phyloP scores from a whole-genome alignment of 2,888 invertebrate genomes.

The Sympetrum striolatum region DNA sequence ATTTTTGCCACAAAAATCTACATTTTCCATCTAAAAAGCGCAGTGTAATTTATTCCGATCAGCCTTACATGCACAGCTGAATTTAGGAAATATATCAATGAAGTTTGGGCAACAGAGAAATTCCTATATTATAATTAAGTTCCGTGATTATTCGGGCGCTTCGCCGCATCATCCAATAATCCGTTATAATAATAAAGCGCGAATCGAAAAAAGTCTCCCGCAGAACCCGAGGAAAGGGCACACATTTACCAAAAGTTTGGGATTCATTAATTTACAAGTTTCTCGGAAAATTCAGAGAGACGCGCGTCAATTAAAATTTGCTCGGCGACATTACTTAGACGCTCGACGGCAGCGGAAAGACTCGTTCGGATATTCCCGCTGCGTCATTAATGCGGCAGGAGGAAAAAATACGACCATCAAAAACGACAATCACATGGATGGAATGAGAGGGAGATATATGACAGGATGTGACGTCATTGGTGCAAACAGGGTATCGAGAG shows the following conservation, averaged over 20 bases:
- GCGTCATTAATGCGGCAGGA: conserved; percentile 12
- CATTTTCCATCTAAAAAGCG: no score
- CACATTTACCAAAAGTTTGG: not conserved
- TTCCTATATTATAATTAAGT: no score
- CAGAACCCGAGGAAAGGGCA: not conserved
- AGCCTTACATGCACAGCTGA: no score
- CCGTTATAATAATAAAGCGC: no score
- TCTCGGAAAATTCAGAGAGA: no score
- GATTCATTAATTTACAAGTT: not conserved
- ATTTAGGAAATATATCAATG: no score
- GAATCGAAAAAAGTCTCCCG: no score
- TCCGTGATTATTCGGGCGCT: no score
- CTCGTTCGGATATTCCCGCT: not conserved
- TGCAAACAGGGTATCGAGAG: not conserved
- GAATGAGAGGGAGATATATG: not conserved
- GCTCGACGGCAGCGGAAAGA: not conserved
- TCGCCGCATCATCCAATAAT: no score
- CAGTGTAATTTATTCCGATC: no score
- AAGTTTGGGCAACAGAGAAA: no score
- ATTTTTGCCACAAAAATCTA: no score
- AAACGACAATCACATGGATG: not conserved
- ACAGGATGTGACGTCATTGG: not conserved
- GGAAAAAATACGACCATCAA: not conserved
- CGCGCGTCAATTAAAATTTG: not conserved
- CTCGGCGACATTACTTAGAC: not conserved